Base-by-base conservation (phyloP, 2,113 vertebrate species). In the Motacilla alba region DNA sequence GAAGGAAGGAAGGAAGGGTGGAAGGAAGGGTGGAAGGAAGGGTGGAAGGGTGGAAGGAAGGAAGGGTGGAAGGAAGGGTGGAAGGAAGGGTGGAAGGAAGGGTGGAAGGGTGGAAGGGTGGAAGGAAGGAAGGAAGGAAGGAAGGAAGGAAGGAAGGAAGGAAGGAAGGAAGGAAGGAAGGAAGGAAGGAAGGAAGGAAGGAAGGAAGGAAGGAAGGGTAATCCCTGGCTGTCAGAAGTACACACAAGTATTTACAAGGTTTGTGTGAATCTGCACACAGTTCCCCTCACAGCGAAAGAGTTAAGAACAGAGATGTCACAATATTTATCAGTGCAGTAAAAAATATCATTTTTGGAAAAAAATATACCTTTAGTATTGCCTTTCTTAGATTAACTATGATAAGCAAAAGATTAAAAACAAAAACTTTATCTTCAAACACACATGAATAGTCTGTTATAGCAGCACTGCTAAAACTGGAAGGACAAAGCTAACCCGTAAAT, bases 361-460 rank as follows among this genome's bases (percentile, higher is more conserved):
- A 97, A 98, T 97, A 98, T 97, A 97, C 95, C 95, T 98, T 98
- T 98, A 98, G 97, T 98, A 98, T 98, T 98, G 98, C 98, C 98
- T 98, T 98, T 98, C 97, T 98, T 98, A 96, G 97, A 96, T 97
- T 97, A 98, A 97, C 95, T 97, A 97, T 94, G 97, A 96, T 95
- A 97, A 98, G 96, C 96, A 97, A 98, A 96, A 97, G 93, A 96
- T 89, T 94, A 96, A 95, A 95, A 97, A 63, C 95, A 96, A 98
- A 96, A 96, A 30, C 60, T 94, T 97, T 56, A 83, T 69, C 95
- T 97, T 97, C 96, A 96, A 95, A 97, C 95, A 96, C 53, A 43
- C 63, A 92, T 79, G 93, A 95, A 94, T 95, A 97, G 87, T 95
- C 86, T 96, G 95, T 94, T 96, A 92, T 95, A 98, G 98, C 98